Conservation (phyloP, 92 coral and sea anemone genomes). For the Zoanthus sansibaricus region DNA sequence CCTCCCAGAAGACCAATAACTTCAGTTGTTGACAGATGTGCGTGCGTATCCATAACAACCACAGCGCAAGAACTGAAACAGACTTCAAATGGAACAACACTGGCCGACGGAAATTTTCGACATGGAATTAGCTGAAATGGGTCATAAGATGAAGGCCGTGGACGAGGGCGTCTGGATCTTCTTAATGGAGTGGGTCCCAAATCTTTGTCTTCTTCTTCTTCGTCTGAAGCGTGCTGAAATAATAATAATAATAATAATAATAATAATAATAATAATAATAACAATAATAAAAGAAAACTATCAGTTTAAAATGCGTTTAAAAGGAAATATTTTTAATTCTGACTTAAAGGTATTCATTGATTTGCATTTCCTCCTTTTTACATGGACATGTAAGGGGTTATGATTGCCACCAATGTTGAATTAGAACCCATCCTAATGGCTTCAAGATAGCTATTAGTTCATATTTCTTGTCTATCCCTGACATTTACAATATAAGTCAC, state of each 20-base stretch:
- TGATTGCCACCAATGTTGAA: no score
- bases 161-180: conserved; percentile 65
- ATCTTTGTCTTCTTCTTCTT: conserved; percentile 44
- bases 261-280: no score
- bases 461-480: no score
- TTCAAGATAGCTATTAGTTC: no score
- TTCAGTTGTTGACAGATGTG: conserved; percentile 89
- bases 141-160: conserved; percentile 68
- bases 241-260: no score
- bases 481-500: no score
- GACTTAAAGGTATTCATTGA: conserved; percentile 9
- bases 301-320: no score
- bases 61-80: conserved; percentile 78
- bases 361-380: conserved; percentile 5
- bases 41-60: conserved; percentile 86
- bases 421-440: no score
- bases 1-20: conserved; percentile 90
- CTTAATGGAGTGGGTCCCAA: conserved; percentile 41
- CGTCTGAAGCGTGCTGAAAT: conserved; percentile 68
- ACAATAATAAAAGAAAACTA: no score
- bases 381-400: no score
- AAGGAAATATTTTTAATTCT: background rate
- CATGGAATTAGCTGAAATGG: conserved; percentile 89
- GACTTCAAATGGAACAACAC: conserved; percentile 83
- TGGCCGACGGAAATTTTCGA: conserved; percentile 74